These are phyloP conservation scores for Leucophenga maculata DNA, from an alignment of 2,888 invertebrate species.

Conservation along the genomic window DNA sequence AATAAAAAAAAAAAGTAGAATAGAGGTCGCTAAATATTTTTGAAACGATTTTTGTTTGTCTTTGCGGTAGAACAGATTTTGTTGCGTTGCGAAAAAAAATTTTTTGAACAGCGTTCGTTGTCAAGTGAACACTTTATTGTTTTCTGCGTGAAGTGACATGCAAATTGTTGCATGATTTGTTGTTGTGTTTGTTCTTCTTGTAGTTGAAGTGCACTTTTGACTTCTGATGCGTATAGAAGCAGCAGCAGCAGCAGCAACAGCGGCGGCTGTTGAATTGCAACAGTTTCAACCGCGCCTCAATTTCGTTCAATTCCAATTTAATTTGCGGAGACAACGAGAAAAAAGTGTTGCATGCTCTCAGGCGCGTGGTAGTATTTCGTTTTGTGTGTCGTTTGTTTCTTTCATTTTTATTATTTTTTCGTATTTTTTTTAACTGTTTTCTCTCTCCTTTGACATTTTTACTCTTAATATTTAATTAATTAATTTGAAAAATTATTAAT, in stretches of 20 bases:
- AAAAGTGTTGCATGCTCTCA: background rate
- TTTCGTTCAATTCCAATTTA: background rate
- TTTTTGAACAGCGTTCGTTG: background rate
- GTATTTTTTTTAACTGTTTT: background rate
- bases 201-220: background rate
- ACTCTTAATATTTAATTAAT: slow-evolving; percentile 18
- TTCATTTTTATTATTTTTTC: too few species aligned
- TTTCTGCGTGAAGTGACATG: background rate
- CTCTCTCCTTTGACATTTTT: background rate
- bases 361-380: background rate
- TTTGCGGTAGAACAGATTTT: background rate
- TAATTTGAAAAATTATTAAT: slow-evolving; percentile 9
- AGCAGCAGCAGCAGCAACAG: background rate
- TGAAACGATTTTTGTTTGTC: background rate
- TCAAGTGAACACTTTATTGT: background rate
- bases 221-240: background rate
- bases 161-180: background rate
- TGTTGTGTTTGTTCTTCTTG: slow-evolving; percentile 13
- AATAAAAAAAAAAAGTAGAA: too few species aligned
- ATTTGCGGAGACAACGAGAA: background rate
- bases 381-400: too few species aligned
- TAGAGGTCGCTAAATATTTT: background rate
- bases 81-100: background rate
- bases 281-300: background rate
- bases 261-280: background rate